These are phyloP conservation scores for Tragelaphus strepsiceros DNA, from an alignment of 2,113 vertebrate genomes.

Conservation along the genomic window DNA sequence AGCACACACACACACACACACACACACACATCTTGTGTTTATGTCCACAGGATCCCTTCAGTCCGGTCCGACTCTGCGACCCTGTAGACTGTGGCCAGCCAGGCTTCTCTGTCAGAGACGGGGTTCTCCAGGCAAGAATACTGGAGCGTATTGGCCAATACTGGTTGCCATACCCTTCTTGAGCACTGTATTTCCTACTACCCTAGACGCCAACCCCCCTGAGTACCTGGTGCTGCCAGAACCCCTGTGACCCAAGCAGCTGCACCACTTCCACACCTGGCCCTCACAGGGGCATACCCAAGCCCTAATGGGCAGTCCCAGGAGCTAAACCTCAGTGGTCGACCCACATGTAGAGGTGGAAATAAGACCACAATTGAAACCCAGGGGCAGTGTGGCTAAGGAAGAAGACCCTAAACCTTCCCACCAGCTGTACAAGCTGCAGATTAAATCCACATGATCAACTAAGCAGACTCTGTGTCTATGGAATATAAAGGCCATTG, in stretches of 20 bases:
- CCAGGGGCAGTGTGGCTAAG: not conserved
- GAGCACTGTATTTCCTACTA: not conserved
- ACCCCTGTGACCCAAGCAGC: not conserved
- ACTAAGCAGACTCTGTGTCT: not conserved
- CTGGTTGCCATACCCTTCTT: not conserved
- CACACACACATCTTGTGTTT: not conserved
- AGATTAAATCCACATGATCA: not conserved
- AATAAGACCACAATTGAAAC: not conserved
- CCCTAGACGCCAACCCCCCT: not conserved
- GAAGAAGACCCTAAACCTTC: not conserved
- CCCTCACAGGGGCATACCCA: not conserved
- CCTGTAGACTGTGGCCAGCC: not conserved
- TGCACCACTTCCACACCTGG: not conserved
- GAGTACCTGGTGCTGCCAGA: not conserved
- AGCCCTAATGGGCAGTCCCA: not conserved
- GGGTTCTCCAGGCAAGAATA: not conserved
- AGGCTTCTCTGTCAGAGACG: not conserved
- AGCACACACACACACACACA: no score
- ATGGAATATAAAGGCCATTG: not conserved
- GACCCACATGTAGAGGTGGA: not conserved
- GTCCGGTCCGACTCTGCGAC: rapidly evolving
- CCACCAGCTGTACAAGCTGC: not conserved
- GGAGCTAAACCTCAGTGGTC: not conserved
- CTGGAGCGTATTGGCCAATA: not conserved
- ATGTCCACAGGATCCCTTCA: not conserved